These are phyloP conservation scores for Gisinianus flammeolus DNA, from an alignment of 2,888 invertebrate genomes.

Conservation along the genomic window DNA sequence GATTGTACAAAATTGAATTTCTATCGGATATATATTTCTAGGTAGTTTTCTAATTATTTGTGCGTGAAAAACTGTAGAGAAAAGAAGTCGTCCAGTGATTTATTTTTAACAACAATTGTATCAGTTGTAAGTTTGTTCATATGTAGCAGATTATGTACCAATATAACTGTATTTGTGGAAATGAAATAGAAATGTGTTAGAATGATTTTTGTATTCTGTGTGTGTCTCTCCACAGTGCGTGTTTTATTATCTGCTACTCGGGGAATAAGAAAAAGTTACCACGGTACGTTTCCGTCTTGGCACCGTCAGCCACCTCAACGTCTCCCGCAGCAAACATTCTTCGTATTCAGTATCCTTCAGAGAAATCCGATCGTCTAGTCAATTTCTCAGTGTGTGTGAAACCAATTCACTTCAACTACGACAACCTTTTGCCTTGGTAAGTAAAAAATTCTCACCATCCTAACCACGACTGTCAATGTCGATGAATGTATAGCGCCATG, in stretches of 20 bases:
- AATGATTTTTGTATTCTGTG: not conserved
- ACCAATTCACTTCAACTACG: conserved; percentile 87
- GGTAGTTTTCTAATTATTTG: too few relatives aligned
- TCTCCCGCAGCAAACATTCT: conserved; percentile 60
- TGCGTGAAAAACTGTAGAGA: too few relatives aligned
- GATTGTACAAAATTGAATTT: too few relatives aligned
- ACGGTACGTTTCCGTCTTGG: conserved; percentile 70
- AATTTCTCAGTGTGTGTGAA: conserved; percentile 80
- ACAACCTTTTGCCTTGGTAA: conserved; percentile 80
- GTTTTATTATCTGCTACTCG: conserved; percentile 76
- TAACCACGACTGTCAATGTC: too few relatives aligned
- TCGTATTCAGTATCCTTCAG: conserved; percentile 47
- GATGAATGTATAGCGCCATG: too few relatives aligned
- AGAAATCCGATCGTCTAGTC: conserved; percentile 61
- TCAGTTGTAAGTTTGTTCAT: too few relatives aligned
- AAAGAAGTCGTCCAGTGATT: too few relatives aligned
- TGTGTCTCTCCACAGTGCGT: conserved; percentile 69
- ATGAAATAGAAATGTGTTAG: not conserved
- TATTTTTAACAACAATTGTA: too few relatives aligned
- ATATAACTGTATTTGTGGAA: not conserved
- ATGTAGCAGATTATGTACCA: too few relatives aligned
- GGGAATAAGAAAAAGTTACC: conserved; percentile 63
- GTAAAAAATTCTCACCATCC: too few relatives aligned
- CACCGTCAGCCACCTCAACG: conserved; percentile 62
- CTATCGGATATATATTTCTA: too few relatives aligned